phyloP scores from a whole-genome alignment of 2,888 invertebrate genomes.

The Branchellion lobata region DNA sequence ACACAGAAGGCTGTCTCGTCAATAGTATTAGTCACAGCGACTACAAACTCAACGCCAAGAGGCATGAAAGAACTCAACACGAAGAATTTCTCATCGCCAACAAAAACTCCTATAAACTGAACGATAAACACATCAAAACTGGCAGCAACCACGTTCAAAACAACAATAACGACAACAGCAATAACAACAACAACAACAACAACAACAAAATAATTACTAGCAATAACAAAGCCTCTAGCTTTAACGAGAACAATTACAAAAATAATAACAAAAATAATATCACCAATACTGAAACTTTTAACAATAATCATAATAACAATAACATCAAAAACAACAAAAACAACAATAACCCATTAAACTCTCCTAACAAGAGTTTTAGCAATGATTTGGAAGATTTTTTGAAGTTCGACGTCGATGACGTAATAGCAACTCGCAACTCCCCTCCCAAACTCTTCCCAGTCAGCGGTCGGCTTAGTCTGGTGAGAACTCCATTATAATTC shows the following conservation, averaged over 20 bases:
- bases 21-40: not conserved
- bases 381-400: not conserved
- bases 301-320: not conserved
- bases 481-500: too few species aligned
- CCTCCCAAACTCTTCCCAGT: not conserved
- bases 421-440: not conserved
- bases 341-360: not conserved
- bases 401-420: not conserved
- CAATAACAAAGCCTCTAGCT: too few species aligned
- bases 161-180: not conserved
- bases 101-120: too few species aligned
- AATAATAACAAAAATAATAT: not conserved
- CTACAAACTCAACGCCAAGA: not conserved
- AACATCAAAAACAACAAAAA: not conserved
- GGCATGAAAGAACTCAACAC: too few species aligned
- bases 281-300: not conserved
- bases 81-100: too few species aligned
- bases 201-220: not conserved
- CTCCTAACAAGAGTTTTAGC: not conserved
- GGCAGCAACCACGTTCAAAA: too few species aligned
- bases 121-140: too few species aligned
- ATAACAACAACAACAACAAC: not conserved
- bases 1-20: not conserved
- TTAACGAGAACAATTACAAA: not conserved
- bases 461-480: conserved; percentile 1